Conservation (phyloP, 2,113 vertebrate species). For the Seriola rivoliana region DNA sequence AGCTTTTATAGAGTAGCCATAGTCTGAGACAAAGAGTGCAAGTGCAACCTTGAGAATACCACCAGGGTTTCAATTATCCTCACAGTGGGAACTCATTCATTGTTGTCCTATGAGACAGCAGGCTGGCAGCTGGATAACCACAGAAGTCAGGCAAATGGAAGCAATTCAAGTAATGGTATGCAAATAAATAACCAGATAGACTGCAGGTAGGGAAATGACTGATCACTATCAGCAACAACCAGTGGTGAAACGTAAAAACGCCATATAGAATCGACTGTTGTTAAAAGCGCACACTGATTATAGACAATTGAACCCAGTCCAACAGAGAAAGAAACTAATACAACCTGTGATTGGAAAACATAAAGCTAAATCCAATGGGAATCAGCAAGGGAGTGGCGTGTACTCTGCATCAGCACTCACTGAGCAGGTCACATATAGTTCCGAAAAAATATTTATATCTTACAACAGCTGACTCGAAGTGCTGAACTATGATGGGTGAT, state of each 20-base stretch:
- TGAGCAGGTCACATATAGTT: neutral
- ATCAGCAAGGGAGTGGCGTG: neutral
- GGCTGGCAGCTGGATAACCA: slow-evolving; percentile 17
- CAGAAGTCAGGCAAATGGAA: slow-evolving; percentile 7
- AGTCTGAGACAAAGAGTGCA: slow-evolving; percentile 21
- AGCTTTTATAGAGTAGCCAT: slow-evolving; percentile 10
- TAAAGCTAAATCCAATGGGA: neutral
- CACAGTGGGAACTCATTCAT: slow-evolving; percentile 12
- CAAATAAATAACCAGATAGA: neutral
- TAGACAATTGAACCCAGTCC: neutral
- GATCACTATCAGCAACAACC: neutral
- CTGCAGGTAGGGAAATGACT: neutral
- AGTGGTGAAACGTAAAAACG: neutral
- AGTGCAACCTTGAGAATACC: slow-evolving; percentile 31
- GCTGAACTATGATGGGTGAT: no score
- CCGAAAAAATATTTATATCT: no score
- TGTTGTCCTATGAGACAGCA: neutral
- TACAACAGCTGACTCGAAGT: no score
- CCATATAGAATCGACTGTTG: neutral
- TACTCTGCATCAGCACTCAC: neutral
- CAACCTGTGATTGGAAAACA: neutral
- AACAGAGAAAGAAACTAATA: neutral
- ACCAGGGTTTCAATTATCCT: slow-evolving; percentile 49
- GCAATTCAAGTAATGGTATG: slow-evolving; percentile 21
- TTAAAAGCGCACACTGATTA: neutral